Evolutionary conservation across 2,797 vertebrate genomes (phyloP).

Genomic region (Hippoglossus hippoglossus): DNA sequence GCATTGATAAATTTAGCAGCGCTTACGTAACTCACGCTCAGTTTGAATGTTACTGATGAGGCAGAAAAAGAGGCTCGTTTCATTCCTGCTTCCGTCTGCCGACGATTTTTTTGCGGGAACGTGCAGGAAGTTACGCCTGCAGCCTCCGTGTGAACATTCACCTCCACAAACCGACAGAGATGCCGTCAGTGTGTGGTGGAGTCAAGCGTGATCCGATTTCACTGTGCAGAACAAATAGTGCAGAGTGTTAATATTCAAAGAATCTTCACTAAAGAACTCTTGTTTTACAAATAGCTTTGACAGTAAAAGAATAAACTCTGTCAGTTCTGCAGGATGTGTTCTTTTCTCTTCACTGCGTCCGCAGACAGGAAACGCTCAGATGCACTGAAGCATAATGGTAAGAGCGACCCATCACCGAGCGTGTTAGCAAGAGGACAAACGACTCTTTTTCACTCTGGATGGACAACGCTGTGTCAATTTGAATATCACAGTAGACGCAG

Average conservation of each 20-base stretch:
- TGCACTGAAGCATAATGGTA: constrained; percentile 63
- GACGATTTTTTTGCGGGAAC: constrained; percentile 71
- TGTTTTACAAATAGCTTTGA: constrained; percentile 61
- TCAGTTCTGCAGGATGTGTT: constrained; percentile 71
- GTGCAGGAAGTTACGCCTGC: constrained; percentile 31
- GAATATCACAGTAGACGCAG: constrained; percentile 11
- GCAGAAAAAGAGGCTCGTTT: constrained; percentile 77
- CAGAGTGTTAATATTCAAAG: constrained; percentile 45
- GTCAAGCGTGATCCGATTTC: constrained; percentile 25
- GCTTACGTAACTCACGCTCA: constrained; percentile 81
- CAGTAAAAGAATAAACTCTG: constrained; percentile 68
- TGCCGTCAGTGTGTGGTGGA: constrained; percentile 30
- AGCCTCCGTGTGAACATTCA: constrained; percentile 12
- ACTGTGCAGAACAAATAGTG: constrained; percentile 17
- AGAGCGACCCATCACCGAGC: constrained; percentile 67
- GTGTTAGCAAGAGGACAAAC: constrained; percentile 42
- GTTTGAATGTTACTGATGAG: constrained; percentile 84
- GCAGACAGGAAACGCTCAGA: constrained; percentile 60
- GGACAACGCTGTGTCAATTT: constrained; percentile 39
- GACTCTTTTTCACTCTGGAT: constrained; percentile 37
- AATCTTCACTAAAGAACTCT: constrained; percentile 35
- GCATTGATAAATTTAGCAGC: constrained; percentile 86
- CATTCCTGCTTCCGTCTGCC: constrained; percentile 56
- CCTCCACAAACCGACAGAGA: constrained; percentile 39
- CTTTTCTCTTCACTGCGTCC: constrained; percentile 70